Percentiles rank a stretch among this genome's conserved stretches.
phyloP scores from a whole-genome alignment of 2,113 vertebrate species.

The Daboia siamensis region DNA sequence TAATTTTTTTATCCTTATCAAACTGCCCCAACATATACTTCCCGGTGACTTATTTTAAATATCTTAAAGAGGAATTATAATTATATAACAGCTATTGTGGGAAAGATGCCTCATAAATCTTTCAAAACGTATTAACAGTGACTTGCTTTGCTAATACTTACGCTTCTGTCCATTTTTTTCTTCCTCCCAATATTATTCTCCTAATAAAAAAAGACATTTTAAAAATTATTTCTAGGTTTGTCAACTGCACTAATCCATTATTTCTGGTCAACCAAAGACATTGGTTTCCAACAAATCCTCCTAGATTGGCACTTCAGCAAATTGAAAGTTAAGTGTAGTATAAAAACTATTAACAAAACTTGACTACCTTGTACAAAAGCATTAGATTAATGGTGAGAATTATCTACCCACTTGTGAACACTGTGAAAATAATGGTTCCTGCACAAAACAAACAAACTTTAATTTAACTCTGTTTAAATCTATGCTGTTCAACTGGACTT shows the following conservation, averaged over 20 bases:
- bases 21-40: neutral
- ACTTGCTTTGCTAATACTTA: neutral
- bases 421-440: neutral
- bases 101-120: neutral
- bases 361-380: neutral
- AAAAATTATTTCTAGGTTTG: constrained; percentile 33
- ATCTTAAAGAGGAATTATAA: neutral
- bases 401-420: neutral
- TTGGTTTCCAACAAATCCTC: constrained; percentile 49
- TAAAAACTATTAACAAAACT: constrained; percentile 50
- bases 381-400: constrained; percentile 19
- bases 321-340: constrained; percentile 54
- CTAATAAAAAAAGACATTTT: constrained; percentile 2
- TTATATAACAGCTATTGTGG: constrained; percentile 1
- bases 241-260: constrained; percentile 45
- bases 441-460: neutral
- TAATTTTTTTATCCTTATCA: neutral
- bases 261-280: constrained; percentile 37
- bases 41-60: neutral
- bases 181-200: constrained; percentile 2
- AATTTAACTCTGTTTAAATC: neutral
- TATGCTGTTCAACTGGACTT: neutral
- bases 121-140: neutral
- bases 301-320: constrained; percentile 50
- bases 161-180: neutral